phyloP scores from a whole-genome alignment of 2,113 vertebrate genomes.

The Australoheros scitulus region DNA sequence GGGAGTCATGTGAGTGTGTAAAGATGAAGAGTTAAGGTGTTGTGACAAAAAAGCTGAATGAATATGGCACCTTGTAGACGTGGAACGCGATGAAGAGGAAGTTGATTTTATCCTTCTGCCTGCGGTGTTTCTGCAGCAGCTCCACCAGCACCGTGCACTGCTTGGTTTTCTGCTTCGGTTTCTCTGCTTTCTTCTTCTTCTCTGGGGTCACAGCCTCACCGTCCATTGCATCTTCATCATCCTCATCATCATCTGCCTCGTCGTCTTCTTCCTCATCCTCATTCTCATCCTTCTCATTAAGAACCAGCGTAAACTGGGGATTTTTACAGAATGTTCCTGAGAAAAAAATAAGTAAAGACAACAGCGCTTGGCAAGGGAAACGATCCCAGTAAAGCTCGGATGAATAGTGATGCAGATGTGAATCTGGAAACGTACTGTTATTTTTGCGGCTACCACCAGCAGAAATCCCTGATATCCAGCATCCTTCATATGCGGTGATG shows the following conservation, averaged over 20 bases:
- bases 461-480: slow-evolving; percentile 76
- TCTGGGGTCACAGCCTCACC: slow-evolving; percentile 8
- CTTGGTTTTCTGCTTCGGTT: slow-evolving; percentile 62
- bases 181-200: slow-evolving; percentile 43
- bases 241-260: slow-evolving; percentile 40
- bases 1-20: slow-evolving; percentile 6
- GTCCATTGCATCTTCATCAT: slow-evolving; percentile 41
- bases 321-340: slow-evolving; percentile 82
- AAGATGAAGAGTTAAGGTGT: neutral
- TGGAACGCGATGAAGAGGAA: slow-evolving; percentile 79
- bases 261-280: slow-evolving; percentile 61
- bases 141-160: slow-evolving; percentile 79
- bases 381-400: neutral
- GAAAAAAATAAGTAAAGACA: neutral
- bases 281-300: slow-evolving; percentile 65
- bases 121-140: slow-evolving; percentile 82
- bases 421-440: slow-evolving; percentile 53
- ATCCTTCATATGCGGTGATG: slow-evolving; percentile 75
- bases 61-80: slow-evolving; percentile 76
- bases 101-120: slow-evolving; percentile 64
- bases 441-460: slow-evolving; percentile 79
- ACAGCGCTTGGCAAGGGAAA: neutral
- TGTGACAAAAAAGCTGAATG: neutral
- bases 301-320: slow-evolving; percentile 79
- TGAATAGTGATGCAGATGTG: neutral